These are phyloP conservation scores for Anguilla megastoma DNA, from an alignment of 2,797 vertebrate species.

Conservation along the genomic window DNA sequence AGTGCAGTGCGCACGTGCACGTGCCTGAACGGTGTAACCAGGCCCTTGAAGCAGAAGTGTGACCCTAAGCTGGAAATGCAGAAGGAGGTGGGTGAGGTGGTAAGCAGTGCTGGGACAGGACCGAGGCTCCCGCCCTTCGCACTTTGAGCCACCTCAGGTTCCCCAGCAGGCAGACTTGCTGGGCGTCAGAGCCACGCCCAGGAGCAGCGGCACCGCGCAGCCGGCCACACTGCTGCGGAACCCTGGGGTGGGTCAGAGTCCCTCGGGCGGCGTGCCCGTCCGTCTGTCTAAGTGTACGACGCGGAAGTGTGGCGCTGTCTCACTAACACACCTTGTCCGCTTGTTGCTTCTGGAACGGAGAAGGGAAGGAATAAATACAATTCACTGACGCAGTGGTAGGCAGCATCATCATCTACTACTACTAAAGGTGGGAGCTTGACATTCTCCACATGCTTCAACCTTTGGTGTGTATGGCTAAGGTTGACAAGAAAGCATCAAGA, in stretches of 20 bases:
- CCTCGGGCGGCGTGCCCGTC: background rate
- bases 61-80: background rate
- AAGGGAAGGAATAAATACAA: constrained; percentile 4
- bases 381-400: constrained; percentile 1
- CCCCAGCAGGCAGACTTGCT: background rate
- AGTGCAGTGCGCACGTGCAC: background rate
- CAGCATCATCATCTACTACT: background rate
- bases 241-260: background rate
- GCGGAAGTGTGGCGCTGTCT: constrained; percentile 7
- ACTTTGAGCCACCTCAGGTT: background rate
- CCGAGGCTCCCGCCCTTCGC: background rate
- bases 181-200: background rate
- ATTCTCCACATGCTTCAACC: background rate
- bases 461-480: background rate
- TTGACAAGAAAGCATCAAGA: background rate
- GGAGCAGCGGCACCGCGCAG: background rate
- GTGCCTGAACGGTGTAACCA: background rate
- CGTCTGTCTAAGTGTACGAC: background rate
- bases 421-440: constrained; percentile 13
- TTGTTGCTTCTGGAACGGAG: constrained; percentile 19
- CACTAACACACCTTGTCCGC: constrained; percentile 16
- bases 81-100: background rate
- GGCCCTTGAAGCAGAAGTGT: background rate
- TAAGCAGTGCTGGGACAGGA: background rate
- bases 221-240: background rate